Base-by-base conservation (phyloP, 2,113 vertebrate genomes). In the Sus scrofa region DNA sequence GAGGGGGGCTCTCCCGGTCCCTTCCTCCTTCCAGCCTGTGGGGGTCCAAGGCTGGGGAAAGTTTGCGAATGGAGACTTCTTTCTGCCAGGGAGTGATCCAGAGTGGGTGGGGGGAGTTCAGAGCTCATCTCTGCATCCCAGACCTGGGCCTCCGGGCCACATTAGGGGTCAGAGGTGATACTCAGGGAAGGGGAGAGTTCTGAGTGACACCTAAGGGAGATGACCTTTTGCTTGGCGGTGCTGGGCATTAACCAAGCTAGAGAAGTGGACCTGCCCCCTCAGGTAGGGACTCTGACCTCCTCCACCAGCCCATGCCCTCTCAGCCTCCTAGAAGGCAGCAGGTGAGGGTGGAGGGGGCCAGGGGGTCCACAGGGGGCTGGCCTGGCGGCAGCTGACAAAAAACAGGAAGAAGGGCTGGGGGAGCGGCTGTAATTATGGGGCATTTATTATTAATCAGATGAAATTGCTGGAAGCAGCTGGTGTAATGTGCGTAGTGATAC, bases 391-490 rank as follows among this genome's bases (percentile, higher is more conserved):
- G 96, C 96, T 98, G 98, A 98, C 98, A 98, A 97, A 98, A 98
- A 98, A 98, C 98, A 98, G 97, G 98, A 99, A 98, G 89, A 97
- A 97, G 95, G 97, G 96, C 97, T 97, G 96, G 97, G 98, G 98
- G 98, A 97, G 98, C 95, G 75, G 97, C 98, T 98, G 98, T 99
- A 99, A 99, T 99, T 99, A 99, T 68, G 96, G 98, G 91, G 97
- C 98, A 98, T 99, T 98, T 99, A 99, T 99, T 99, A 99, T 99
- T 99, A 98, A 99, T 99, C 97, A 44, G 91, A 97, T 98, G 98
- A 98, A 99, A 99, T 99, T 98, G 98, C 98, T 99, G 98, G 98
- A 98, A 99, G 98, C 98, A 98, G 98, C 98, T 98, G 97, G 98
- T 98, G 98, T 98, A 98, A 98, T 98, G 98, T 98, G 98, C 96